Conservation (phyloP, 2,113 vertebrate genomes). For the Uria aalge region DNA sequence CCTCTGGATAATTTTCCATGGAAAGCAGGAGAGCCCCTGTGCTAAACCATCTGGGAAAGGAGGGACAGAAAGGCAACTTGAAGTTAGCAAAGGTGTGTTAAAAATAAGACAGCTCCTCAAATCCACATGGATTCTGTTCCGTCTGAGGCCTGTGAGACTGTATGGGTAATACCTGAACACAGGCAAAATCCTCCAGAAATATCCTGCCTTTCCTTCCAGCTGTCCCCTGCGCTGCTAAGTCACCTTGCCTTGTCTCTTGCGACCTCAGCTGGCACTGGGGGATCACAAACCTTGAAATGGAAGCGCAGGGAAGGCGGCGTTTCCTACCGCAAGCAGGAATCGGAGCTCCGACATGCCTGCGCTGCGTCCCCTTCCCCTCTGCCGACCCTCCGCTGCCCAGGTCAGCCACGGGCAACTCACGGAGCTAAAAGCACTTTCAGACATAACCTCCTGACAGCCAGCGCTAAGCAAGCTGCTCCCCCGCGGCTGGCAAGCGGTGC, state of each 20-base stretch:
- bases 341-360: fast-evolving
- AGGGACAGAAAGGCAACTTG: not conserved
- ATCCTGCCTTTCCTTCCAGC: not conserved
- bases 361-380: not conserved
- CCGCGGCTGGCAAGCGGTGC: not conserved
- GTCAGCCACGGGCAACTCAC: not conserved
- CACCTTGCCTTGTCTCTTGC: not conserved
- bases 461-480: not conserved
- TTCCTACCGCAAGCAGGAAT: not conserved
- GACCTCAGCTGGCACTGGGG: not conserved
- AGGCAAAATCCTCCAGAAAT: not conserved
- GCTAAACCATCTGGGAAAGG: not conserved
- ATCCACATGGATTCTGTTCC: not conserved
- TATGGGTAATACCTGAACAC: not conserved
- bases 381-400: not conserved
- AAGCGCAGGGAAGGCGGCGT: not conserved
- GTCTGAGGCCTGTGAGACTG: not conserved
- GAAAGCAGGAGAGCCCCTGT: not conserved
- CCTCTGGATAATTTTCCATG: not conserved
- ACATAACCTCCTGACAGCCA: not conserved
- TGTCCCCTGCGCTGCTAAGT: not conserved
- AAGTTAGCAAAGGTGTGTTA: not conserved
- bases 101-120: not conserved
- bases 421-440: not conserved
- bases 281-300: too few species aligned